Conservation (phyloP, 1,140 invertebrate species). For the Popillia japonica region DNA sequence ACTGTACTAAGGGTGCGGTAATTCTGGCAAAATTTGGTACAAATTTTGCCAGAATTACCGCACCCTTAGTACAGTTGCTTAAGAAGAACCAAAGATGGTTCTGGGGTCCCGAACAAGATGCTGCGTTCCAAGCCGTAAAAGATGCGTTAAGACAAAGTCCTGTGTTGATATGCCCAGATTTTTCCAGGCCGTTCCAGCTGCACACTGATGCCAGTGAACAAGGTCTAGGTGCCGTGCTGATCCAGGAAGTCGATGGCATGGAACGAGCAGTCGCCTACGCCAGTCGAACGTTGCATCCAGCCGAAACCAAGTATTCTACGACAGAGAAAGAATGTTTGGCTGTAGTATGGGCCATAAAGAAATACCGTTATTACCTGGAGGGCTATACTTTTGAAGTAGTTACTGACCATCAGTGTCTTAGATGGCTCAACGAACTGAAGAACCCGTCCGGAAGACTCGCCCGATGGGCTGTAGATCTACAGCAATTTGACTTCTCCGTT, state of each 20-base stretch:
- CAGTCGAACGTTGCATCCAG: constrained; percentile 46
- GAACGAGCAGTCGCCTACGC: background rate
- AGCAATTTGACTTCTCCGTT: too few species aligned
- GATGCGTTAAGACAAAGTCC: constrained; percentile 16
- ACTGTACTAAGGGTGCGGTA: too few species aligned
- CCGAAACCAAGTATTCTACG: constrained; percentile 57
- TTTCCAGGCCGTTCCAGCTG: constrained; percentile 42
- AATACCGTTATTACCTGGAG: too few species aligned
- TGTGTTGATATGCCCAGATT: constrained; percentile 46
- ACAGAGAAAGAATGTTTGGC: too few species aligned
- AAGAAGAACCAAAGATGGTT: background rate
- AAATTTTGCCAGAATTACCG: too few species aligned
- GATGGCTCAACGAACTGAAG: too few species aligned
- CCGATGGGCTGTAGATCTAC: too few species aligned
- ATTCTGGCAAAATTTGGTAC: too few species aligned
- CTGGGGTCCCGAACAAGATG: background rate
- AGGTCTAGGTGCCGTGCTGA: constrained; percentile 38
- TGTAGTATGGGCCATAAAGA: too few species aligned
- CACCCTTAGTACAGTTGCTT: background rate
- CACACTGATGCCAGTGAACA: constrained; percentile 48
- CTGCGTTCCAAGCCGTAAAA: background rate
- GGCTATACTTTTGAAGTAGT: too few species aligned
- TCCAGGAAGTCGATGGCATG: constrained; percentile 11
- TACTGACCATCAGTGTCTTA: too few species aligned
- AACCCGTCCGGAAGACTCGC: too few species aligned